A percentile compares a stretch with the other conserved stretches of the same genome.
These are phyloP conservation scores for Calameuta pallipes DNA, from an alignment of 2,888 invertebrate genomes.

Conservation along the genomic window DNA sequence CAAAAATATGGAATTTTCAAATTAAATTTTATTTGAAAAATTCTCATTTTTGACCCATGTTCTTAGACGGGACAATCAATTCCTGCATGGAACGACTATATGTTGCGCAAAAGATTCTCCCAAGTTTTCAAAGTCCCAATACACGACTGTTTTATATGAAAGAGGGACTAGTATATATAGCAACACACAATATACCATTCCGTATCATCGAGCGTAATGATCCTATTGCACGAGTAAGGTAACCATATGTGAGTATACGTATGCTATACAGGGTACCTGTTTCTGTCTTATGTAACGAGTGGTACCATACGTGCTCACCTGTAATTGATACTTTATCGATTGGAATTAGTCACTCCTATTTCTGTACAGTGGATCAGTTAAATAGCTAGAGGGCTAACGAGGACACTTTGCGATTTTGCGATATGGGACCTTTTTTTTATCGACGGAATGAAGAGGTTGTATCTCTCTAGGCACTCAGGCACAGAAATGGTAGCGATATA, in stretches of 20 bases:
- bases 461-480: background rate
- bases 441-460: background rate
- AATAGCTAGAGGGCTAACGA: background rate
- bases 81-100: background rate
- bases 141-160: background rate
- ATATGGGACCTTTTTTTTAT: background rate
- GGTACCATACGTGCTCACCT: conserved; percentile 27
- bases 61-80: background rate
- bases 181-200: background rate
- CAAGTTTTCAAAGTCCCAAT: background rate
- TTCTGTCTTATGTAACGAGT: conserved; percentile 34
- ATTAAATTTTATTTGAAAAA: background rate
- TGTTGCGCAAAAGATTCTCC: background rate
- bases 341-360: conserved; percentile 38
- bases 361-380: background rate
- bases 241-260: background rate
- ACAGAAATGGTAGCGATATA: background rate
- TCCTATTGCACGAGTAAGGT: conserved; percentile 2
- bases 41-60: background rate
- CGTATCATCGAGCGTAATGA: conserved; percentile 8
- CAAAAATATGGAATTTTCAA: background rate
- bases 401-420: background rate
- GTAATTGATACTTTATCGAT: conserved; percentile 7
- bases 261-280: background rate
- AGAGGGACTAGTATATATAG: background rate